Evolutionary conservation across 1,140 invertebrate genomes (phyloP), one percentile per base, ranked within the genome.

Genomic region (Trypoxylus dichotomus): DNA sequence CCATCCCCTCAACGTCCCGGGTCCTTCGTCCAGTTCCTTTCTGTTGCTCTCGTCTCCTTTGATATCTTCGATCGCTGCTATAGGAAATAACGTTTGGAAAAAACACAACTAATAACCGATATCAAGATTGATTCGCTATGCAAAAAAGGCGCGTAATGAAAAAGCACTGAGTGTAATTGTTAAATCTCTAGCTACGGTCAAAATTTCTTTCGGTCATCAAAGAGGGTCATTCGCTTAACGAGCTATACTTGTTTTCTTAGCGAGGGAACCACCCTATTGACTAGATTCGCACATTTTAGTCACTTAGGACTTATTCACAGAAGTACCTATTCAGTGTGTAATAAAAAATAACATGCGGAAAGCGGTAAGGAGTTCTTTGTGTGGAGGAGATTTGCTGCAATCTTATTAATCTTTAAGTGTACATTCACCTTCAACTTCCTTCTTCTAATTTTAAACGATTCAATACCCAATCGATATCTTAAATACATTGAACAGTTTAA

Each of bases 141-240:
- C 32, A 37, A 37, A 37, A 37, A 37, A 8, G 32, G 32, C 32
- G 32, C 10, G 10, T 37, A 37, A 37, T 37, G 32, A 37, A 37
- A 37, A 37, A 37, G 32, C 32, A n/a, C n/a, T n/a, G n/a, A n/a
- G n/a, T n/a, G 3, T 37, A 37, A 37, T 37, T 37, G 32, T 37
- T 37, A 37, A 37, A 8, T 8, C 32, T 37, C 32, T 37, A 37
- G 32, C 10, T 37, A 37, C 32, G 32, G 32, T 37, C 5, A 37
- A 60, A 60, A 8, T 25, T 27, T 68, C 27, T 29, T 21, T 68
- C 27, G 63, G 63, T 21, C 63, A 68, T 68, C 63, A 21, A 60
- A 7, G 41, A 74, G 15, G 27, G 19, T 32, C 72, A 74, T 74
- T 74, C 29, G 15, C 32, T 75, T 75, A 75, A 75, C 74, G 74